Conservation (phyloP, 2,797 vertebrate genomes). For the Eremophila alpestris region DNA sequence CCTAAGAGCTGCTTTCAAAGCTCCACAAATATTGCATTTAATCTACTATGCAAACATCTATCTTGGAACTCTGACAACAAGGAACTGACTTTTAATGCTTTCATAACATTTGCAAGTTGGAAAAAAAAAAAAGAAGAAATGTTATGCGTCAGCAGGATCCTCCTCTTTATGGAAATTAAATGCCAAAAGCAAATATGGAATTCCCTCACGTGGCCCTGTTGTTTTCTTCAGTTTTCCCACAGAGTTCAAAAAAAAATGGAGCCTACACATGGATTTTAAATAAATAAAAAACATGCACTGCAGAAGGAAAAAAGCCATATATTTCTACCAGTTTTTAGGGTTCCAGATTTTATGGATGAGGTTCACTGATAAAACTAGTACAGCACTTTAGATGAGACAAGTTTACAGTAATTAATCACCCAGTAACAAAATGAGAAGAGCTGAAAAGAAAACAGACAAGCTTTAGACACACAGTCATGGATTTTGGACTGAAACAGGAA, state of each 20-base stretch:
- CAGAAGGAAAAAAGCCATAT: not conserved
- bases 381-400: not conserved
- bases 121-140: not conserved
- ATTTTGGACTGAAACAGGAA: not conserved
- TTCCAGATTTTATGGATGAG: not conserved
- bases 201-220: constrained; percentile 38
- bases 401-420: not conserved
- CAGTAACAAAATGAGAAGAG: not conserved
- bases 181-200: constrained; percentile 46
- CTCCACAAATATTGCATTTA: not conserved
- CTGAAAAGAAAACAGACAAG: not conserved
- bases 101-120: constrained; percentile 18
- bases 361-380: not conserved
- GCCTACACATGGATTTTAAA: not conserved
- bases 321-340: not conserved
- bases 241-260: not conserved
- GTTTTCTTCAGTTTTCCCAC: constrained; percentile 29
- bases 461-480: not conserved
- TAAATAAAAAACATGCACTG: not conserved
- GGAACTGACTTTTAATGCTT: constrained; percentile 38
- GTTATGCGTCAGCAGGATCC: not conserved
- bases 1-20: not conserved
- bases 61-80: constrained; percentile 36
- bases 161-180: constrained; percentile 46
- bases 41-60: not conserved